Conservation (phyloP, 2,888 invertebrate species). For the Parnassius glacialis region DNA sequence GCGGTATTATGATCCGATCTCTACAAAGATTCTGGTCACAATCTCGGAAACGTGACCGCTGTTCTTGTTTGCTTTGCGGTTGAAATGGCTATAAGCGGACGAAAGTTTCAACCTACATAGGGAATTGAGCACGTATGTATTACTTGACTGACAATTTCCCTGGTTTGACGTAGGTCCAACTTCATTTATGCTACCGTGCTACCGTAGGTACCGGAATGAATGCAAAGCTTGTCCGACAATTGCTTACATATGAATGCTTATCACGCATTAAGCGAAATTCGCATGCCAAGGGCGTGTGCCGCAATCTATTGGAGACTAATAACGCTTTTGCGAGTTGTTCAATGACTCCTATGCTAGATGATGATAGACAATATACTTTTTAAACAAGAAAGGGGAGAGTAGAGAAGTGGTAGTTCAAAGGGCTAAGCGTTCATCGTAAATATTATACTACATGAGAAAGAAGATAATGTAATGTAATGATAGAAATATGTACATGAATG, state of each 20-base stretch:
- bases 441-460: too few relatives aligned
- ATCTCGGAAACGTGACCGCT: conserved; percentile 65
- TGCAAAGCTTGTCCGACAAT: conserved; percentile 63
- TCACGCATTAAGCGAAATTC: conserved; percentile 60
- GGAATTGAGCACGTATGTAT: conserved; percentile 61
- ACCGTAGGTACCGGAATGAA: conserved; percentile 58
- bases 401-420: too few relatives aligned
- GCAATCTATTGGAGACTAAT: conserved; percentile 41
- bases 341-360: too few relatives aligned
- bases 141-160: conserved; percentile 66
- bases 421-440: too few relatives aligned
- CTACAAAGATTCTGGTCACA: conserved; percentile 44
- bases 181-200: conserved; percentile 67
- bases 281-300: conserved; percentile 56
- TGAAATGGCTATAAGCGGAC: conserved; percentile 57
- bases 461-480: too few relatives aligned
- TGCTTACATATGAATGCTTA: conserved; percentile 42
- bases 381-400: too few relatives aligned
- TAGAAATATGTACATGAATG: too few relatives aligned
- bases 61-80: conserved; percentile 72
- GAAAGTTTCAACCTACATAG: conserved; percentile 74
- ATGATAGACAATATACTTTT: too few relatives aligned
- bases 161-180: conserved; percentile 58
- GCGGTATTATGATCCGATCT: conserved; percentile 49
- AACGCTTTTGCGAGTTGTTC: background rate